Base-by-base conservation (phyloP, 2,797 vertebrate species). In the Falco columbarius region DNA sequence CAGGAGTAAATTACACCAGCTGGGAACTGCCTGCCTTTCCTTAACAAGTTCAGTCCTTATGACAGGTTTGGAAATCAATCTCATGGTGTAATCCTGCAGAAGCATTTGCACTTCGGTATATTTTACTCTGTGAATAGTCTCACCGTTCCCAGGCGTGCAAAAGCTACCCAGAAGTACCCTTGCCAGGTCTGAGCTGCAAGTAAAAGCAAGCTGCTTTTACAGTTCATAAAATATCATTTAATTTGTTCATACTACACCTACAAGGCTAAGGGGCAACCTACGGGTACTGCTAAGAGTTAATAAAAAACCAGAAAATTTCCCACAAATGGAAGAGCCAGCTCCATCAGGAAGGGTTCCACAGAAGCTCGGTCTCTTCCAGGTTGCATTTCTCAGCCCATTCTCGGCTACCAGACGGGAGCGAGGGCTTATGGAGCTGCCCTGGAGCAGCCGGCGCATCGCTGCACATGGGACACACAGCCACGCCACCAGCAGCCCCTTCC, bases 401-500 rank as follows among this genome's bases (percentile, higher is more conserved):
- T 76, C 58, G 5, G 2, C 58, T n/a, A 9, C 32, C 6, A 4
- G 30, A 21, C 10, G 36, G 38, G 38, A 85, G 75, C 36, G 19
- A 47, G 47, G 17, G 17, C 19, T 63, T 14, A 5, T 3, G 32
- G 80, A 63, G 59, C 68, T 10, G 2, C 21, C 30, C 42, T 4
- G 13, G 42, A 42, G 12, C 15, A 20, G 21, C 1, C 30, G 34
- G 34, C 30, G 20, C 82, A 30, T 40, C 19, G 29, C 46, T 66
- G 24, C 72, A 36, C 40, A 40, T 2, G 1, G 71, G 38, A 38
- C 4, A 21, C 18, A 14, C 5, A 30, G 24, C 29, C 26, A 12
- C 4, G 3, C 5, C 3, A 21, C 8, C 27, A 13, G 20, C 62
- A 24, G 10, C 11, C 44, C 42, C 32, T 1, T 3, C 4, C 68